Conservation (phyloP, 2,113 vertebrate genomes). For the Sinocyclocheilus grahami region DNA sequence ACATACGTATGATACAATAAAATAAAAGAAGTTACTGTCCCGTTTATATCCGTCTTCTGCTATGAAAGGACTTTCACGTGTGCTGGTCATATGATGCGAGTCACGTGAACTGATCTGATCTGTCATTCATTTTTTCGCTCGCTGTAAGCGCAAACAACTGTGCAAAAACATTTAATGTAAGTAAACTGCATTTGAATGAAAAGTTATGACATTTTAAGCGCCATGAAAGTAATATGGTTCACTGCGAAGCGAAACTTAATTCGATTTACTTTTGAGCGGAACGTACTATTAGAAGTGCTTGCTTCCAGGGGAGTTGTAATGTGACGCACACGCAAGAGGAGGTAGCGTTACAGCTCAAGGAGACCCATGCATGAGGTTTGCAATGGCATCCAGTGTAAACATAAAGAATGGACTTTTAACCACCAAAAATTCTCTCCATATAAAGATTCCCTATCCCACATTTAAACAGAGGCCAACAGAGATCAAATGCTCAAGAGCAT, state of each 20-base stretch:
- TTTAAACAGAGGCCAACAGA: slow-evolving; percentile 42
- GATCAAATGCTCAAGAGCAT: slow-evolving; percentile 54
- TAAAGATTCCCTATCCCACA: slow-evolving; percentile 33
- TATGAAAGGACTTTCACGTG: not conserved
- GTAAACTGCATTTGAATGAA: not conserved
- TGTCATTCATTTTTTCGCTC: not conserved
- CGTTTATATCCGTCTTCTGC: not conserved
- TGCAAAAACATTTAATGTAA: not conserved
- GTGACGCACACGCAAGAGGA: slow-evolving; percentile 39
- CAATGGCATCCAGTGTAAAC: slow-evolving; percentile 68
- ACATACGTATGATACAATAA: not conserved
- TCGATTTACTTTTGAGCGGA: not conserved
- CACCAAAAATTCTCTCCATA: slow-evolving; percentile 41
- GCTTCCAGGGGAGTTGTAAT: slow-evolving; percentile 10
- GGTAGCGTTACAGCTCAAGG: slow-evolving; percentile 63
- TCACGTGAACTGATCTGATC: slow-evolving; percentile 5
- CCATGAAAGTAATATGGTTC: not conserved
- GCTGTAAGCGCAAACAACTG: not conserved
- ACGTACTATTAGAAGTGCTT: not conserved
- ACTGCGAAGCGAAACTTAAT: not conserved
- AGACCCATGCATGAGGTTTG: slow-evolving; percentile 33
- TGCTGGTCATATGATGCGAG: slow-evolving; percentile 21
- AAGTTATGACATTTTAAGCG: not conserved
- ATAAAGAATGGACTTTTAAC: slow-evolving; percentile 57
- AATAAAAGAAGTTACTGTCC: not conserved